Evolutionary conservation across 1,140 invertebrate genomes (phyloP).

Genomic region (Chlorops oryzae): DNA sequence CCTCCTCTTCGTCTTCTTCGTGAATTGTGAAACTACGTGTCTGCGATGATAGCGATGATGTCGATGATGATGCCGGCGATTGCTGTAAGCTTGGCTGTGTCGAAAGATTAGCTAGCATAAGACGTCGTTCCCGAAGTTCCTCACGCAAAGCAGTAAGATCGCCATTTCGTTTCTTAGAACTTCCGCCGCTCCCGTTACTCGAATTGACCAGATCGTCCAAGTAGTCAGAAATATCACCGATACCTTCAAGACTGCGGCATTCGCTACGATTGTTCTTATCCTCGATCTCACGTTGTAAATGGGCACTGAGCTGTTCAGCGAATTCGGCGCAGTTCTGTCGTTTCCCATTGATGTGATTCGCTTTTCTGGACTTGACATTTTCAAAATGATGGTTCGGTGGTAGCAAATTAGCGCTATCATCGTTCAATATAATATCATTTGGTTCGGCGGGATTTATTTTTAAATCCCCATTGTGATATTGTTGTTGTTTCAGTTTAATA

Average conservation of each 20-base stretch:
- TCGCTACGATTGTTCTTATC: conserved; percentile 51
- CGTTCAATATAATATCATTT: conserved; percentile 39
- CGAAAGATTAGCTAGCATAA: conserved; percentile 48
- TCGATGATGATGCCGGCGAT: conserved; percentile 37
- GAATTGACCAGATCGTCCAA: conserved; percentile 7
- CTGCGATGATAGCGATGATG: conserved; percentile 41
- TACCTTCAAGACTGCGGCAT: conserved; percentile 31
- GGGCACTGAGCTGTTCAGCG: conserved; percentile 67
- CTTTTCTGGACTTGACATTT: too few species aligned
- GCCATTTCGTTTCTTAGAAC: conserved; percentile 38
- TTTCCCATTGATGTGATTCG: too few species aligned
- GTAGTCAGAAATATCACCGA: conserved; percentile 26
- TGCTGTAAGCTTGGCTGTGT: conserved; percentile 49
- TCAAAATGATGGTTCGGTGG: too few species aligned
- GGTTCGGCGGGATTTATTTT: conserved; percentile 27
- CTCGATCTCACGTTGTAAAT: conserved; percentile 68
- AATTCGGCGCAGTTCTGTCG: conserved; percentile 65
- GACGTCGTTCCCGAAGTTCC: conserved; percentile 51
- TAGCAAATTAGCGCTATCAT: conserved; percentile 29
- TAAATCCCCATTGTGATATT: conserved; percentile 30
- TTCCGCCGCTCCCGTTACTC: conserved; percentile 14
- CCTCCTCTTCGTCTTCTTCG: conserved; percentile 41
- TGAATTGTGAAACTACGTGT: conserved; percentile 44
- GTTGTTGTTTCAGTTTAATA: conserved; percentile 23
- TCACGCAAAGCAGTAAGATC: conserved; percentile 55